Percentiles rank a stretch among this genome's conserved stretches.
These are phyloP conservation scores for Sialia sialis DNA, from an alignment of 2,113 vertebrate species.

Conservation along the genomic window DNA sequence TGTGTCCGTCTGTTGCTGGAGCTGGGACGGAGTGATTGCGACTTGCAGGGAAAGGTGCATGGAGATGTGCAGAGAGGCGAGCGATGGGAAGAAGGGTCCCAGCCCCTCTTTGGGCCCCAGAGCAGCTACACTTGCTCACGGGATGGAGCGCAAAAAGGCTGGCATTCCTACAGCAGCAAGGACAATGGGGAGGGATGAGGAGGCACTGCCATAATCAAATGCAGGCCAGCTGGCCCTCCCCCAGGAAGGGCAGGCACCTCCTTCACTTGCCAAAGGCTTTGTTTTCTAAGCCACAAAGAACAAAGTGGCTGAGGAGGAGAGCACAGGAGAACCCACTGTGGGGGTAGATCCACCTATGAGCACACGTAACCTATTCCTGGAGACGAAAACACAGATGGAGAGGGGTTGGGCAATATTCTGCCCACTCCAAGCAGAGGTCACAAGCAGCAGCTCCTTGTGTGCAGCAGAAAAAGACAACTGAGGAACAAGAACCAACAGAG, in stretches of 20 bases:
- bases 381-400: neutral
- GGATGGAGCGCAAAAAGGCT: neutral
- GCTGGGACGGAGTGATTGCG: neutral
- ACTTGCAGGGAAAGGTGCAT: neutral
- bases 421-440: neutral
- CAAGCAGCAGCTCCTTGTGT: neutral
- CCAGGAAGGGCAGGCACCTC: conserved; percentile 53
- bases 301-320: neutral
- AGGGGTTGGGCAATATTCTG: neutral
- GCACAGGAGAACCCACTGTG: neutral
- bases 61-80: neutral
- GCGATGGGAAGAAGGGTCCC: neutral
- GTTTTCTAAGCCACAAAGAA: conserved; percentile 56
- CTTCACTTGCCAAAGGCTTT: conserved; percentile 62
- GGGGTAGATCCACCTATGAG: neutral
- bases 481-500: neutral
- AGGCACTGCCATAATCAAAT: conserved; percentile 53
- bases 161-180: conserved; percentile 52
- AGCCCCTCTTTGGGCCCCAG: conserved; percentile 38
- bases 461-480: neutral
- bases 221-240: conserved; percentile 62
- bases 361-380: neutral
- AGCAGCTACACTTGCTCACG: conserved; percentile 36
- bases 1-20: neutral
- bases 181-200: conserved; percentile 54